A percentile compares a stretch with the other conserved stretches of the same genome.
Evolutionary conservation across 2,113 vertebrate species (phyloP).

Genomic region (Rutilus rutilus): DNA sequence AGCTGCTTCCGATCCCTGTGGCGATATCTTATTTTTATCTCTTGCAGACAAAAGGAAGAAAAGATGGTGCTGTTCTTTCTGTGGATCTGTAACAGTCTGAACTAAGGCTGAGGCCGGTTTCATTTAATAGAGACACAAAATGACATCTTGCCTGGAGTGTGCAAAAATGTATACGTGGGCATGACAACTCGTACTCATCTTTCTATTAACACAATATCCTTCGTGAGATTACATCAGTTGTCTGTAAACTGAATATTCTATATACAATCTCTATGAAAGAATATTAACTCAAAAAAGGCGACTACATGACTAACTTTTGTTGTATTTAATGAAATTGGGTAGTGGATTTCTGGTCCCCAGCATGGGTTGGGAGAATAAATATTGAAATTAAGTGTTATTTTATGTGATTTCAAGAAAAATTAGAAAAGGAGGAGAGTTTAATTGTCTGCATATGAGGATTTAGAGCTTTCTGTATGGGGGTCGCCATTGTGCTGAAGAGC

Average conservation of each 20-base stretch:
- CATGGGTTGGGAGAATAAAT: not conserved
- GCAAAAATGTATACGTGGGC: not conserved
- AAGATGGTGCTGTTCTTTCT: not conserved
- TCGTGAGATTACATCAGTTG: not conserved
- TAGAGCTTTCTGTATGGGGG: not conserved
- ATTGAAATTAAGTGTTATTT: not conserved
- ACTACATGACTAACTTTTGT: not conserved
- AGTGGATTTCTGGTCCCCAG: not conserved
- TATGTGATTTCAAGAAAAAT: not conserved
- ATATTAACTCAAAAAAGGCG: not conserved
- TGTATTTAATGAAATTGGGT: not conserved
- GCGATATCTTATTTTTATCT: slow-evolving; percentile 28
- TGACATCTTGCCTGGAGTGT: not conserved
- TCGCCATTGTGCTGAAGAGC: not conserved
- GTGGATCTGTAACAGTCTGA: not conserved
- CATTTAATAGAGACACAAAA: not conserved
- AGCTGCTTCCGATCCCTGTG: not conserved
- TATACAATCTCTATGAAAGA: not conserved
- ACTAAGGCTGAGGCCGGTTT: not conserved
- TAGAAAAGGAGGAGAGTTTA: not conserved
- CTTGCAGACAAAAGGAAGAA: slow-evolving; percentile 19
- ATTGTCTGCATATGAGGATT: not conserved
- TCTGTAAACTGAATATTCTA: not conserved
- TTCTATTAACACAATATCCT: not conserved
- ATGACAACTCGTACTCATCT: not conserved